These are phyloP conservation scores for Thoracochromis brauschi DNA, from an alignment of 2,113 vertebrate genomes.

Conservation along the genomic window DNA sequence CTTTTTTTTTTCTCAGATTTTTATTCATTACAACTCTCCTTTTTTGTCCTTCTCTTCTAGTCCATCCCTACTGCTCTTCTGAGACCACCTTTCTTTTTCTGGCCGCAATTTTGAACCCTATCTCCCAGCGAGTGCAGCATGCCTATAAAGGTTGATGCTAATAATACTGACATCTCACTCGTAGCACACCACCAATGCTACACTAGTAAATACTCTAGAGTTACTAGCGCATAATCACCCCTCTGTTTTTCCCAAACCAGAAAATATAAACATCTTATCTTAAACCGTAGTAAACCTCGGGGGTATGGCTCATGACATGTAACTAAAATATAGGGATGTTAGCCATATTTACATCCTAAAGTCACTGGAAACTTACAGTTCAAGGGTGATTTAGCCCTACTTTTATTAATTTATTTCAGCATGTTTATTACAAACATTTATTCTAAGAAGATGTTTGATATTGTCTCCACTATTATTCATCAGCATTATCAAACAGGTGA, in stretches of 20 bases:
- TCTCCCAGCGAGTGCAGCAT: conserved; percentile 36
- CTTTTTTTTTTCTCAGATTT: background rate
- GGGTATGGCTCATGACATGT: background rate
- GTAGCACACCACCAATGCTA: background rate
- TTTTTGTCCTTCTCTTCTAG: background rate
- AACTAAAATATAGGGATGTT: background rate
- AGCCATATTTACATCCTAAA: background rate
- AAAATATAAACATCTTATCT: background rate
- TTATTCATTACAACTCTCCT: background rate
- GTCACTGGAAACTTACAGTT: background rate
- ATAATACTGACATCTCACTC: conserved; percentile 59
- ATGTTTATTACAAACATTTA: background rate
- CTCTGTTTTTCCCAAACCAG: background rate
- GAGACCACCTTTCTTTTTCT: background rate
- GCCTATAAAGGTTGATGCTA: conserved; percentile 71
- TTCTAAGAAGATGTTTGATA: background rate
- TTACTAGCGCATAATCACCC: background rate
- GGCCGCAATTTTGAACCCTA: conserved; percentile 37
- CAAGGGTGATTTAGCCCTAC: background rate
- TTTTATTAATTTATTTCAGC: background rate
- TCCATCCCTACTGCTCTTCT: background rate
- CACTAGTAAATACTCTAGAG: conserved; percentile 33
- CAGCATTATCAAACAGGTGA: background rate
- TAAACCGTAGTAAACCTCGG: background rate
- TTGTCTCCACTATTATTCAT: background rate